Base-by-base conservation (phyloP, 2,113 vertebrate species). In the Struthidea cinerea region DNA sequence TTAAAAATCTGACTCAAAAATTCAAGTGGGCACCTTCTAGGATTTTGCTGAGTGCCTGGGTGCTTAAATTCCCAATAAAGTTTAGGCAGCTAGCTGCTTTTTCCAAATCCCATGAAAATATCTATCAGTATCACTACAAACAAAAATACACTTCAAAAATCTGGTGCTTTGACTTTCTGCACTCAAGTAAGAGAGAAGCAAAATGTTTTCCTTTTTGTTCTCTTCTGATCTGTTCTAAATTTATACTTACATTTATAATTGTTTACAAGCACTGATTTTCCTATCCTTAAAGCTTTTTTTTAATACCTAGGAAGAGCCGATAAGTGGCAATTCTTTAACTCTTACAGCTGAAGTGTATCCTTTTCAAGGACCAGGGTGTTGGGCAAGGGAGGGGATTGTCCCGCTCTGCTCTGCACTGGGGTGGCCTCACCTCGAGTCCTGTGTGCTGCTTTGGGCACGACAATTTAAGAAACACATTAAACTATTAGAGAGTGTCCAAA, bases 1-100 rank as follows among this genome's bases (percentile, higher is more conserved):
- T 78, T 33, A 64, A 90, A 92, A 88, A 64, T 44, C 35, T 84
- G 52, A 93, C 82, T 94, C 63, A 94, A 70, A 94, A 87, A 92
- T 78, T 65, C 53, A 93, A 76, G 82, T 24, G 79, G 67, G 91
- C 24, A 83, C 42, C 52, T 46, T 35, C 35, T 17, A 84, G 88
- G 73, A 60, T 84, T 96, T 89, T 88, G 33, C 56, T 19, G 39
- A 92, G 64, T 52, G 84, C 39, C 30, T 41, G 39, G 12, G 49
- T 82, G 69, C 83, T 90, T 90, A 71, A 89, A 87, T 70, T 87
- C 44, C 64, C 65, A 71, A 1, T 84, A 80, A 64, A 89, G 56
- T 71, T 84, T 37, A 88, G 56, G 70, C 57, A 82, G 49, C 73
- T 46, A 80, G 32, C 64, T 70, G 67, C 30, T 77, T 90, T 92